A percentile compares a stretch with the other conserved stretches of the same genome.
Conservation (phyloP, 2,888 invertebrate genomes). For the Lissocephala sabroskyi region DNA sequence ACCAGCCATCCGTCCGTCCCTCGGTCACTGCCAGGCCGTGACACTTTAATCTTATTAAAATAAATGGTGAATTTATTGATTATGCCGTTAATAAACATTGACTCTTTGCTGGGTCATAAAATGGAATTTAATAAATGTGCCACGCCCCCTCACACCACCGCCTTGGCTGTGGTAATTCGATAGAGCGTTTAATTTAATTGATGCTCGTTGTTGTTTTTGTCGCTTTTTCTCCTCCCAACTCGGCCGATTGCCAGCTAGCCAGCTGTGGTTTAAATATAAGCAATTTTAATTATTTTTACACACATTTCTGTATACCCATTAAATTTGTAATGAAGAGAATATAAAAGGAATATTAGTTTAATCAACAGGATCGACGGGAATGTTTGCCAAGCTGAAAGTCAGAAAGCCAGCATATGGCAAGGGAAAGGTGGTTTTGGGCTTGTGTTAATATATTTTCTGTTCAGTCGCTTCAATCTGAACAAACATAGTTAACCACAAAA, state of each 20-base stretch:
- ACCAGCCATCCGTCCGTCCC: too few species aligned
- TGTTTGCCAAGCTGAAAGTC: too few species aligned
- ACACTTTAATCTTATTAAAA: constrained; percentile 44
- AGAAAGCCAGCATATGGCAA: too few species aligned
- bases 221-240: constrained; percentile 2
- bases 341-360: too few species aligned
- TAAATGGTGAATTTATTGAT: constrained; percentile 41
- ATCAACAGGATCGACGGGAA: too few species aligned
- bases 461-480: too few species aligned
- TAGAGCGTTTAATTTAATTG: constrained; percentile 35
- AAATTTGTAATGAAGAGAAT: too few species aligned
- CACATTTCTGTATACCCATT: constrained; percentile 1
- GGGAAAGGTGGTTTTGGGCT: too few species aligned
- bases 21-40: too few species aligned
- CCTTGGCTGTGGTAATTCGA: too few species aligned
- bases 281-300: constrained; percentile 24
- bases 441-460: too few species aligned
- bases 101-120: constrained; percentile 31
- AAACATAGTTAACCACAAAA: too few species aligned
- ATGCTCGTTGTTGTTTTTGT: constrained; percentile 12
- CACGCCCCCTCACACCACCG: constrained; percentile 24
- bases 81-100: constrained; percentile 54
- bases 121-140: constrained; percentile 35
- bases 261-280: constrained; percentile 23
- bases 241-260: background rate